Conservation (phyloP, 2,113 vertebrate genomes). For the Ceyx margarethae region DNA sequence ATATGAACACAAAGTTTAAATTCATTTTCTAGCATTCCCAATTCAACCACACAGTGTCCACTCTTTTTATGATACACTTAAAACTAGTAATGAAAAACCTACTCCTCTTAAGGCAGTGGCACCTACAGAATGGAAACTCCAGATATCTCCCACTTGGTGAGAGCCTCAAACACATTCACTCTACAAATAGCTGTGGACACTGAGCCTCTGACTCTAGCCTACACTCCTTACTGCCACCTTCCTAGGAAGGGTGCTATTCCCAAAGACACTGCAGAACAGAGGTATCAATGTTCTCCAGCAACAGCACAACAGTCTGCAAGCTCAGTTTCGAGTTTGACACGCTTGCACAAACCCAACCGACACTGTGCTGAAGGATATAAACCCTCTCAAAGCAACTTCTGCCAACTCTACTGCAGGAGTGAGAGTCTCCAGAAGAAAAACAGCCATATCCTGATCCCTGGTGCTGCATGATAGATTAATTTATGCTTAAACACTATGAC, state of each 20-base stretch:
- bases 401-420: not conserved
- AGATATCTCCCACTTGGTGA: not conserved
- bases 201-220: not conserved
- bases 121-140: not conserved
- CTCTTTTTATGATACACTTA: not conserved
- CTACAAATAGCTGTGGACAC: accelerated
- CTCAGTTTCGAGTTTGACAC: not conserved
- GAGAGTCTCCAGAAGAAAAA: conserved; percentile 2
- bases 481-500: not conserved
- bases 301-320: not conserved
- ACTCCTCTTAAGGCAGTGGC: not conserved
- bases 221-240: not conserved
- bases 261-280: not conserved
- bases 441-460: not conserved
- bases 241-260: not conserved
- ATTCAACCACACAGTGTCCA: not conserved
- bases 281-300: not conserved
- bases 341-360: not conserved
- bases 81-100: not conserved
- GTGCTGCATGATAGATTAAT: conserved; percentile 17
- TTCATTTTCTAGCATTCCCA: not conserved
- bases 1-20: not conserved
- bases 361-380: not conserved
- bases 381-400: not conserved
- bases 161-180: not conserved